Base-by-base conservation (phyloP, 2,888 invertebrate genomes). In the Plutella xylostella region DNA sequence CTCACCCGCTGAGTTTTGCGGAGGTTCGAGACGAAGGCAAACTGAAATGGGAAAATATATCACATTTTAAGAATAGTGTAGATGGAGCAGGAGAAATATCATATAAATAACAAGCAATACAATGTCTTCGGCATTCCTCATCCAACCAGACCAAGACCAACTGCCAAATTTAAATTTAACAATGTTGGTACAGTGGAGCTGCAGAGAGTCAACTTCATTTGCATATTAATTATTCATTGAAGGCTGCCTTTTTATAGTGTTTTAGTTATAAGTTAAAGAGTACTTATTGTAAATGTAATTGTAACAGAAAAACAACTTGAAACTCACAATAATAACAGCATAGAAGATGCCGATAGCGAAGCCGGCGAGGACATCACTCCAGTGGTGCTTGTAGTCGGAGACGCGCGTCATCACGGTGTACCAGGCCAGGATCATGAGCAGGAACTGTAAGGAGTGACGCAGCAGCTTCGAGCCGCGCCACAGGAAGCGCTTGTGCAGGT, bases 341-440 rank as follows among this genome's bases (percentile, higher is more conserved):
- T 85, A 85, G 18, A 88, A 59, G n/a, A 87, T 66, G 9, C 94
- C 94, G 51, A 93, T 87, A 25, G 82, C 58, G 51, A 90, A 85
- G 0, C 98, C 98, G 43, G 90, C 90, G 22, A 98, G 82, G 2
- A 98, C 98, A 75, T 98, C 98, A 61, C 94, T 96, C 95, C 97
- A 97, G 67, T 98, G 98, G 74, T 98, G 98, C 70, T 98, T 98
- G 85, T 98, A 96, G 83, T 98, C 94, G 1, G 95, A 95, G 30
- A 98, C 89, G 28, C 98, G 87, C 1, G 95, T 92, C 83, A 97
- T 87, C n/a, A 92, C 91, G 9, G 94, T 94, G 71, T 89, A 93
- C 88, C 93, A 91, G 22, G 96, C 92, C 70, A 93, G 82, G 72
- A 90, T 85, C 50, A 97, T 79, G 43, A 93, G 88, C 11, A 90